Conservation (phyloP, 2,113 vertebrate species). For the Calyptomena viridis region DNA sequence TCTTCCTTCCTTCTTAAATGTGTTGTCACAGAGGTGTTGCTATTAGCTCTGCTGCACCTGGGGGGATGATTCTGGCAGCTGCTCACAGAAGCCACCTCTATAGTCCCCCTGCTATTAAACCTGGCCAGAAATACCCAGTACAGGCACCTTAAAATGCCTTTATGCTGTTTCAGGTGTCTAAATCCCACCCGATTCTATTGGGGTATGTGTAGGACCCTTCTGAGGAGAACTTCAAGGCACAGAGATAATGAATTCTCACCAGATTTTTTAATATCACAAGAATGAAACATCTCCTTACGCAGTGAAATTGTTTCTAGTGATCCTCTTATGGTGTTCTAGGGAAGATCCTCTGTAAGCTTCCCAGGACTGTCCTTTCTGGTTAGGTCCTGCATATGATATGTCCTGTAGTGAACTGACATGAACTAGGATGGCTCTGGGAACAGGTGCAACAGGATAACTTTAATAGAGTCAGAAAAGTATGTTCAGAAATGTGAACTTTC, state of each 20-base stretch:
- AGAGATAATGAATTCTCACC: neutral
- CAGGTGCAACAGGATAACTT: neutral
- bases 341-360: neutral
- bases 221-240: neutral
- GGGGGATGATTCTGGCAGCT: too few species aligned
- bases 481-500: neutral
- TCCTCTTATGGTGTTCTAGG: neutral
- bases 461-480: neutral
- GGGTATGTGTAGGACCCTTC: neutral
- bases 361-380: neutral
- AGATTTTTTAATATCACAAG: neutral
- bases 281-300: neutral
- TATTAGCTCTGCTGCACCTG: too few species aligned
- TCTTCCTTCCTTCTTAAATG: too few species aligned
- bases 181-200: neutral
- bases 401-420: neutral
- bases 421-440: neutral
- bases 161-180: neutral
- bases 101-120: too few species aligned
- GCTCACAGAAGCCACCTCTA: too few species aligned
- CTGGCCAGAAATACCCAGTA: too few species aligned
- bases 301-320: neutral
- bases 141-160: neutral
- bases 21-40: too few species aligned
- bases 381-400: neutral